Percentiles rank a stretch among this genome's conserved stretches.
Conservation (phyloP, 2,888 invertebrate species). For the Cheilosia variabilis region DNA sequence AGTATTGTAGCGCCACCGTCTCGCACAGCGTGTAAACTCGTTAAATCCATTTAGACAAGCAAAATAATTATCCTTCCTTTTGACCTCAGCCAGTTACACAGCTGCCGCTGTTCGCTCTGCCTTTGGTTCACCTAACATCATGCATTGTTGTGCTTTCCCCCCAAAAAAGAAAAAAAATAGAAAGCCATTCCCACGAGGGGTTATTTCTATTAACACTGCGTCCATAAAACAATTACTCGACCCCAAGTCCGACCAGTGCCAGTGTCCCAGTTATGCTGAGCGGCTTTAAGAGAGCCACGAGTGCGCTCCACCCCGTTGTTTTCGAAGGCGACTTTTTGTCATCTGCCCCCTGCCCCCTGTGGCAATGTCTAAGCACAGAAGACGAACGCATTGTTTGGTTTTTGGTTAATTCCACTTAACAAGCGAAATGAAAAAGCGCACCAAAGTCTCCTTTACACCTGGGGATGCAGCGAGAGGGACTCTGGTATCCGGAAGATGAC, state of each 20-base stretch:
- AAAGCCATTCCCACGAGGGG: conserved; percentile 34
- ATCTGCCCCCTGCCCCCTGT: conserved; percentile 21
- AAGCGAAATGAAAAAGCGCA: conserved; percentile 4
- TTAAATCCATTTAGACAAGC: conserved; percentile 42
- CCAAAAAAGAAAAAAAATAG: neutral
- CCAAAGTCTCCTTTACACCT: conserved; percentile 13
- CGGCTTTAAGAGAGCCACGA: conserved; percentile 25
- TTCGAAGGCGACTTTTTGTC: conserved; percentile 2
- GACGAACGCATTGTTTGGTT: conserved; percentile 49
- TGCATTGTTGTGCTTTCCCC: conserved; percentile 14
- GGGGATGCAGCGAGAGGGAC: neutral
- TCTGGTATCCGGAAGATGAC: conserved; percentile 38
- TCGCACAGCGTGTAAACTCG: conserved; percentile 35
- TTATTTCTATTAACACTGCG: conserved; percentile 69
- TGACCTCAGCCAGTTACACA: conserved; percentile 6
- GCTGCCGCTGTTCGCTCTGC: neutral
- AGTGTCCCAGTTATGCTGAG: conserved; percentile 39
- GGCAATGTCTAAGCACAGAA: conserved; percentile 29
- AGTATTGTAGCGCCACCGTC: neutral
- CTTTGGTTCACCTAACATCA: neutral
- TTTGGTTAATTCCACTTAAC: conserved; percentile 34
- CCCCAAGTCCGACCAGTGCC: conserved; percentile 23
- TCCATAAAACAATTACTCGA: conserved; percentile 68
- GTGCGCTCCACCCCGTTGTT: conserved; percentile 2
- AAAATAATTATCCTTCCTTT: conserved; percentile 63